Evolutionary conservation across 2,113 vertebrate genomes (phyloP).

Genomic region (Limnothrissa miodon): DNA sequence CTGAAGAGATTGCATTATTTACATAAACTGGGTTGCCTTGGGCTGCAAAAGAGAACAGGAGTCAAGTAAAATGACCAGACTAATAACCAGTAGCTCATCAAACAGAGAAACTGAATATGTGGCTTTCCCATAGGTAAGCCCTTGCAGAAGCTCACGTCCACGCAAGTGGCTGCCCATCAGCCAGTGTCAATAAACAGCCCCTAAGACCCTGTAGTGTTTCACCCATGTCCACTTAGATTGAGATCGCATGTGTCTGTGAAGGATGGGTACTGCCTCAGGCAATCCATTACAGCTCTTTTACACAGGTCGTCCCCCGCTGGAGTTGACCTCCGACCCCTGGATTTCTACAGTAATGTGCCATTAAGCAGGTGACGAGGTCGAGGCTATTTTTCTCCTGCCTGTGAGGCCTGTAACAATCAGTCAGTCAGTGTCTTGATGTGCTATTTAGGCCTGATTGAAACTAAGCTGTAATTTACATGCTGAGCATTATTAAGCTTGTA

Average conservation of each 20-base stretch:
- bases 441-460: background rate
- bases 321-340: slow-evolving; percentile 58
- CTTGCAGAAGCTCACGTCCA: background rate
- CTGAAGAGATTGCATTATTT: background rate
- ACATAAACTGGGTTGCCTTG: background rate
- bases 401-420: background rate
- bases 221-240: background rate
- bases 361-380: slow-evolving; percentile 37
- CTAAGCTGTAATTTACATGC: background rate
- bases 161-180: background rate
- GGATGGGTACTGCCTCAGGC: slow-evolving; percentile 16
- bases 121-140: background rate
- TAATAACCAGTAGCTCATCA: background rate
- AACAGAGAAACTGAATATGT: background rate
- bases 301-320: slow-evolving; percentile 18
- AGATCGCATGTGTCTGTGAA: slow-evolving; percentile 26
- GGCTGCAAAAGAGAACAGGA: too few species aligned
- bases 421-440: background rate
- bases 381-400: slow-evolving; percentile 28
- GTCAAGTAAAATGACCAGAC: background rate
- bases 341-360: slow-evolving; percentile 45
- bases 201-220: background rate
- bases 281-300: slow-evolving; percentile 43
- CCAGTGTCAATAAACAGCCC: background rate
- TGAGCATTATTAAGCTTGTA: background rate